These are phyloP conservation scores for Cyclina sinensis DNA, from an alignment of 1,140 invertebrate genomes.

Conservation along the genomic window DNA sequence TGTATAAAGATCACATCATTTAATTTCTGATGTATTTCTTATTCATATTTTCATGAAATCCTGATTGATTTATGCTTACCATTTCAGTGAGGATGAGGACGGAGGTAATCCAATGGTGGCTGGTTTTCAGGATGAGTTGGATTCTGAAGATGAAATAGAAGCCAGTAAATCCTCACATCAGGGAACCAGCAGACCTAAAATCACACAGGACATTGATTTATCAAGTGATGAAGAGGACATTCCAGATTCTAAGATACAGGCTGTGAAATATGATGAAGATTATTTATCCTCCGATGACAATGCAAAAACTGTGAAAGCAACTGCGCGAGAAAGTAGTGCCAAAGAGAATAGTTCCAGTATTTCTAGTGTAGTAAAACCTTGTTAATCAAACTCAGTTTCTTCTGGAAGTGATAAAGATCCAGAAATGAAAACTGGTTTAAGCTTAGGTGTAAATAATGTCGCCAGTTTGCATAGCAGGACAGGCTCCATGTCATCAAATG, in stretches of 20 bases:
- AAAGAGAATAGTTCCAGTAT: neutral
- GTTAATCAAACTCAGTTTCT: neutral
- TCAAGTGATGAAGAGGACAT: conserved; percentile 81
- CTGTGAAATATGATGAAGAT: conserved; percentile 72
- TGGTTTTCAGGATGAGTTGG: conserved; percentile 91
- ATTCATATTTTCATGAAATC: too few relatives aligned
- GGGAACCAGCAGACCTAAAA: neutral
- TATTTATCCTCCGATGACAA: conserved; percentile 41
- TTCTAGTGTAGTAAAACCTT: neutral
- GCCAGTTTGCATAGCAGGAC: neutral
- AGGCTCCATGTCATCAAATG: conserved; percentile 6
- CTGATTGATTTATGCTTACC: too few relatives aligned
- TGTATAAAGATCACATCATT: too few relatives aligned
- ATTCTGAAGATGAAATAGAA: conserved; percentile 88
- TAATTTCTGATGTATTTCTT: too few relatives aligned
- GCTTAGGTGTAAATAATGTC: neutral
- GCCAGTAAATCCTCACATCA: conserved; percentile 30
- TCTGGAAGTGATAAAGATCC: conserved; percentile 36
- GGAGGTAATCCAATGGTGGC: conserved; percentile 94
- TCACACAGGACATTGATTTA: conserved; percentile 73
- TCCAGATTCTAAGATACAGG: conserved; percentile 46
- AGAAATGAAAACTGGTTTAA: neutral
- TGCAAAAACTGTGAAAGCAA: neutral
- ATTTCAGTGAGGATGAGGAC: conserved; percentile 89
- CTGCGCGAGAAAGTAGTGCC: neutral